A percentile compares a stretch with the other conserved stretches of the same genome.
Conservation (phyloP, 2,113 vertebrate genomes). For the Stercorarius parasiticus region DNA sequence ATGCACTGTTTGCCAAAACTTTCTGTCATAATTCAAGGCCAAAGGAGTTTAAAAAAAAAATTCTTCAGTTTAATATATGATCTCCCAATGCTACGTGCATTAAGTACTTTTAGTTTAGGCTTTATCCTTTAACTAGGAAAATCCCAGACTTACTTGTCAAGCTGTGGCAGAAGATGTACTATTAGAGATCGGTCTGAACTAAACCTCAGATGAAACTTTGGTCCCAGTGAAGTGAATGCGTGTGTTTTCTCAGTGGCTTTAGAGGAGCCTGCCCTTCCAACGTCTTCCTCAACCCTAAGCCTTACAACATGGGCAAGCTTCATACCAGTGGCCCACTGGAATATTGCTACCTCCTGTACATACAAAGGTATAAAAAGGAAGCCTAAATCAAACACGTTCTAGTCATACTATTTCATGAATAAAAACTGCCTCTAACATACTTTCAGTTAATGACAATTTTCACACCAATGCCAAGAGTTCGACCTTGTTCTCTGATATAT, state of each 20-base stretch:
- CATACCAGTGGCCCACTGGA: background rate
- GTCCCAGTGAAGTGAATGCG: background rate
- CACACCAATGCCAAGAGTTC: background rate
- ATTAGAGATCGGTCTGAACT: background rate
- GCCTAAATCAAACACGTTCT: background rate
- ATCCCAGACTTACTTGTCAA: background rate
- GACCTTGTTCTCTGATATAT: background rate
- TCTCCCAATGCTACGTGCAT: background rate
- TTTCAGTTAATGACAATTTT: background rate
- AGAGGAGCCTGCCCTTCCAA: background rate
- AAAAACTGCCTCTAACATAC: background rate
- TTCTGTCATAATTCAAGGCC: background rate
- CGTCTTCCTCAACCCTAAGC: background rate
- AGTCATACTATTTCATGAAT: background rate
- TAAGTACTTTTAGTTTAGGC: background rate
- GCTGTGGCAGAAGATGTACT: background rate
- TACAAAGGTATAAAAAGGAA: background rate
- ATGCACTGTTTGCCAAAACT: background rate
- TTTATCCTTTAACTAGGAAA: background rate
- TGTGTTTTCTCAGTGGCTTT: background rate
- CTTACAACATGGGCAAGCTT: background rate
- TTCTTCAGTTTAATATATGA: background rate
- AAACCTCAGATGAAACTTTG: background rate
- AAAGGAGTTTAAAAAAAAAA: background rate
- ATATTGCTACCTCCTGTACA: background rate